Conservation (phyloP, 2,113 vertebrate species). For the Oncorhynchus tshawytscha region DNA sequence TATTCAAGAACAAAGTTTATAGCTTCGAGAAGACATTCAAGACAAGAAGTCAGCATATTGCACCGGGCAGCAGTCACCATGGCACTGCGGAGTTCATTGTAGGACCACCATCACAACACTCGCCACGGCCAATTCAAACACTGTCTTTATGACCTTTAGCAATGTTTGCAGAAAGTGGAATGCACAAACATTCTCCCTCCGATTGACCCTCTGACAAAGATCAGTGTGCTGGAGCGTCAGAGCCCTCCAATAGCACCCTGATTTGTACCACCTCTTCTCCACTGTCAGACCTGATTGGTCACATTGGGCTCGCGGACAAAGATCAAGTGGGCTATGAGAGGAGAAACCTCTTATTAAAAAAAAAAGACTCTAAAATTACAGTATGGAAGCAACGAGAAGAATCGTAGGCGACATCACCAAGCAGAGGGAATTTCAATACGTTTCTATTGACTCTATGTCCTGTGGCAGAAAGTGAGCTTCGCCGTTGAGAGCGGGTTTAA, state of each 20-base stretch:
- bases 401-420: conserved; percentile 6
- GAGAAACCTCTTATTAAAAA: neutral
- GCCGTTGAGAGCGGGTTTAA: neutral
- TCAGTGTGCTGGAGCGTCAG: conserved; percentile 18
- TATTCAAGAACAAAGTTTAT: no score
- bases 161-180: conserved; percentile 66
- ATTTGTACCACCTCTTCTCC: conserved; percentile 44
- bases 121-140: conserved; percentile 65
- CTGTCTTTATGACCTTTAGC: conserved; percentile 46
- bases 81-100: conserved; percentile 59
- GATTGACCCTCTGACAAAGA: conserved; percentile 57
- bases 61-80: conserved; percentile 58
- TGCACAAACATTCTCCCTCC: conserved; percentile 67
- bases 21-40: neutral
- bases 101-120: conserved; percentile 58
- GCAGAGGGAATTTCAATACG: conserved; percentile 20
- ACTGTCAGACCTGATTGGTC: neutral
- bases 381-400: neutral
- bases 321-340: neutral
- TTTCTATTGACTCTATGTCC: conserved; percentile 26
- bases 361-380: neutral
- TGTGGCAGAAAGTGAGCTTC: conserved; percentile 20
- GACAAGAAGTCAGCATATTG: conserved; percentile 24
- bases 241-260: conserved; percentile 53
- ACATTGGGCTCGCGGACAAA: neutral